These are phyloP conservation scores for Bembecia ichneumoniformis DNA, from an alignment of 2,888 invertebrate species.

Conservation along the genomic window DNA sequence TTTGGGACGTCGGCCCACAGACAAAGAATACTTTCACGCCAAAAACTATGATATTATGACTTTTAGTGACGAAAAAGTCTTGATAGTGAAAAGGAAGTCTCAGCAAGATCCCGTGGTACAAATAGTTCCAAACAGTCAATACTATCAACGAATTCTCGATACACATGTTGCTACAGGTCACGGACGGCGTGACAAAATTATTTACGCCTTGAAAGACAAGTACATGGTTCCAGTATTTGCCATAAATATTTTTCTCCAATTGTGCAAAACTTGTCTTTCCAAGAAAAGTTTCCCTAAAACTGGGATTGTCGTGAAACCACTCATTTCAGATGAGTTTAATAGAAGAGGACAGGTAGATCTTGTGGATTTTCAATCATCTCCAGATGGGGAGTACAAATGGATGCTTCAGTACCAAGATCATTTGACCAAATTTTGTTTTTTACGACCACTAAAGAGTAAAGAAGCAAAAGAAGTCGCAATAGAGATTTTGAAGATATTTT, in stretches of 20 bases:
- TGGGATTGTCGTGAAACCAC: constrained; percentile 20
- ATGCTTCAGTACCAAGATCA: constrained; percentile 30
- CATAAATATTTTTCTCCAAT: constrained; percentile 12
- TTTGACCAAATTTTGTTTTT: constrained; percentile 25
- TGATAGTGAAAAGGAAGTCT: constrained; percentile 14
- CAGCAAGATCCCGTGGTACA: constrained; percentile 9
- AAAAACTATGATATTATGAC: constrained; percentile 15
- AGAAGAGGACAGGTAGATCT: constrained; percentile 25
- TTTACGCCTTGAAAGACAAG: constrained; percentile 14
- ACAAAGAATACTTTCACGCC: constrained; percentile 6
- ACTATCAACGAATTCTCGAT: constrained; percentile 14
- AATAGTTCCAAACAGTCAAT: constrained; percentile 14
- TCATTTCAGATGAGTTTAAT: constrained; percentile 22
- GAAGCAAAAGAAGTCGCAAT: constrained; percentile 20
- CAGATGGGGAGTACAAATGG: constrained; percentile 30
- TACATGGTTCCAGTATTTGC: constrained; percentile 14
- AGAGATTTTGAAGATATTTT: constrained; percentile 20
- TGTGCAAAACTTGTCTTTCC: constrained; percentile 13
- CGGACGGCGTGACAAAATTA: constrained; percentile 20
- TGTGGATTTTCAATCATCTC: constrained; percentile 23
- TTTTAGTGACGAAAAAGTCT: constrained; percentile 8
- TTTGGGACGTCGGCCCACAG: no score
- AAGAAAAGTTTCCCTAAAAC: constrained; percentile 15
- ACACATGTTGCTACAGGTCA: constrained; percentile 17
- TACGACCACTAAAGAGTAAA: constrained; percentile 23